Evolutionary conservation across 2,113 vertebrate species (phyloP).

Genomic region (Lamprologus ornatipinnis): DNA sequence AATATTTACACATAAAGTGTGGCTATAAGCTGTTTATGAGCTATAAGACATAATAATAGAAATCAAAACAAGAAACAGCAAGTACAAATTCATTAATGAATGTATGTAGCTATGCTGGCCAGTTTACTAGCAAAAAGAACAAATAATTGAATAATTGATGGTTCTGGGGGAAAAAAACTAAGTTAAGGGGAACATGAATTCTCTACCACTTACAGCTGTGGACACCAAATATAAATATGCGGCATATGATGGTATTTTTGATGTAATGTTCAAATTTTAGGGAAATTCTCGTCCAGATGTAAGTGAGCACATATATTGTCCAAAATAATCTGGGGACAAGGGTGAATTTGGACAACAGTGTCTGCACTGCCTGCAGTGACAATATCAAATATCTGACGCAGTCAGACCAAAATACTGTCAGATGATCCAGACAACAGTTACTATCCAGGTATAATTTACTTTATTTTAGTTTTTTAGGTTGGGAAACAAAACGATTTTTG

Average conservation of each 20-base stretch:
- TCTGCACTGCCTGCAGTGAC: background rate
- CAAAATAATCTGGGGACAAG: background rate
- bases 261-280: background rate
- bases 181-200: background rate
- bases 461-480: background rate
- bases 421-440: background rate
- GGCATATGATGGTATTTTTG: background rate
- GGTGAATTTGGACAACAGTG: background rate
- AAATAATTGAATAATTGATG: background rate
- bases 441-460: background rate
- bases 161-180: background rate
- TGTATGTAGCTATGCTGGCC: background rate
- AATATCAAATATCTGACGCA: background rate
- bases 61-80: background rate
- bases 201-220: background rate
- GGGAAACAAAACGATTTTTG: background rate
- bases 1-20: background rate
- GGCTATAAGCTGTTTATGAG: background rate
- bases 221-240: background rate
- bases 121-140: background rate
- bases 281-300: background rate
- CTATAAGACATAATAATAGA: background rate
- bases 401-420: background rate
- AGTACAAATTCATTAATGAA: background rate
- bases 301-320: background rate